Base-by-base conservation (phyloP, 2,797 vertebrate species). In the Chrosomus eos region DNA sequence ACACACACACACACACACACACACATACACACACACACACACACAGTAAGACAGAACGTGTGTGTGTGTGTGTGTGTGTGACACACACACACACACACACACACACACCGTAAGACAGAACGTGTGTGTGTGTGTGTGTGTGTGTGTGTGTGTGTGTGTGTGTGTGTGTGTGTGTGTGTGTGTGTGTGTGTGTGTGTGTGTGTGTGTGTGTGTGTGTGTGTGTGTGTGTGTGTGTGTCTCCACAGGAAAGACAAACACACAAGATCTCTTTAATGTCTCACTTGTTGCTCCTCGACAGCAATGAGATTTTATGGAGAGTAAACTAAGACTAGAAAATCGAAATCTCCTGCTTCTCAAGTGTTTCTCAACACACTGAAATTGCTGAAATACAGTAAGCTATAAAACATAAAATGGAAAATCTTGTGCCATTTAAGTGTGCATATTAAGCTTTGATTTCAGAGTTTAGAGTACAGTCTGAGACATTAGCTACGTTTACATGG, bases 201-300 rank as follows among this genome's bases (percentile, higher is more conserved):
- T 64, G 28, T n/a, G 14, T 67, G 38, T 51, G 71, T 73, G 53
- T 68, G 40, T 64, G 28, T n/a, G 14, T 67, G 38, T 51, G 71
- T 73, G 53, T 68, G 40, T 64, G 28, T n/a, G 14, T 67, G 38
- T 51, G 71, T 73, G 53, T 68, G 40, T 64, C 21, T 21, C 8
- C 33, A 28, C 10, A 40, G n/a, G 58, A 53, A 67, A 75, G 7
- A n/a, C 8, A 23, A 43, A 40, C 18, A 48, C 43, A 13, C 26
- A 21, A 62, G 66, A 31, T 43, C 72, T 68, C 73, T 77, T 55
- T 40, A 77, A 76, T 33, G 26, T 58, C 51, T 77, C 26, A 83
- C 10, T 31, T 31, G 26, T 55, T 55, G 23, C 72, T 76, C 2
- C 11, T 76, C 1, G 7, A 76, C 33, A 76, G 16, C 7, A 31